Evolutionary conservation across 2,113 vertebrate species (phyloP), one percentile per base, ranked within the genome.

Genomic region (Ailurus styani): DNA sequence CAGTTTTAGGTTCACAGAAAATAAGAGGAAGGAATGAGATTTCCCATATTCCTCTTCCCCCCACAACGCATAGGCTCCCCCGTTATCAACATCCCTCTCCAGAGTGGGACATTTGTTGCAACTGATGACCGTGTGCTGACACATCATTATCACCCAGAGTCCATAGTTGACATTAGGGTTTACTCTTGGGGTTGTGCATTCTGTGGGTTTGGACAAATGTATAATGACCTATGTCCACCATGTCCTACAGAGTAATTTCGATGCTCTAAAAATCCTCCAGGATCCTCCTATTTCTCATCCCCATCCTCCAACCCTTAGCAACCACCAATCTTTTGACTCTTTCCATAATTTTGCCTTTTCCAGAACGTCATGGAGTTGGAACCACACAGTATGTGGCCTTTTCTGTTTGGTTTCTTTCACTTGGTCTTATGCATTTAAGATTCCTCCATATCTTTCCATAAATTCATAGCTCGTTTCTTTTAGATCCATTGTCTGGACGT

Each of bases 41-140:
- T 37, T 40, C 13, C 55, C 25, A 1, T 6, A 20, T 18, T 0
- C 31, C 47, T 13, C 5, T 8, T 17, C 21, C 1, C 12, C 25
- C 17, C 70, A 68, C 8, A 20, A 37, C 5, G 10, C 50, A 25
- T 2, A 27, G 57, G 37, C 7, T 31, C 15, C 27, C 23, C 42
- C 47, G 14, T 23, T 11, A 20, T 7, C 34, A 34, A 45, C 7
- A 34, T 17, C 9, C 25, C 15, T 0, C 15, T 29, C 57, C 37
- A 40, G 23, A 45, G 47, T 4, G 37, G 23, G 27, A 21, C n/a
- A 12, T 18, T 11, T 31, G 15, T 77, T 45, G 75, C 29, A 54
- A 40, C 1, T 20, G 47, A 29, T 23, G n/a, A 21, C 9, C 5
- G 6, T n/a, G 1, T 1, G 2, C 0, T 8, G 55, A 55, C 14